A percentile compares a stretch with the other conserved stretches of the same genome.
phyloP scores from a whole-genome alignment of 2,888 invertebrate genomes.

The Melanostoma mellinum region DNA sequence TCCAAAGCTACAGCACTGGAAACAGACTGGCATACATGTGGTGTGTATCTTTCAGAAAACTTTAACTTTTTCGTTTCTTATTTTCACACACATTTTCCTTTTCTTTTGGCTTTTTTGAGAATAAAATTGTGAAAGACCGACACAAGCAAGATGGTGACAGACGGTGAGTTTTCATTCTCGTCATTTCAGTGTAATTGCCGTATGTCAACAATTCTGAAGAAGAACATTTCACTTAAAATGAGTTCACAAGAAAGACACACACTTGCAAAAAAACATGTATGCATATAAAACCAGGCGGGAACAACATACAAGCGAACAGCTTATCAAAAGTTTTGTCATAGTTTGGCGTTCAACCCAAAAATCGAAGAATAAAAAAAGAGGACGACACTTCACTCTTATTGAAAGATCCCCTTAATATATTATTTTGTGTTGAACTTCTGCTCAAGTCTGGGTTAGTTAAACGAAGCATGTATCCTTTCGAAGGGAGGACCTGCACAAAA shows the following conservation, averaged over 20 bases:
- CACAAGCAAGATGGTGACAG: conserved; percentile 22
- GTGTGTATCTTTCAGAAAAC: conserved; percentile 40
- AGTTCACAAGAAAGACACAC: conserved; percentile 48
- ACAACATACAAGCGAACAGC: not conserved
- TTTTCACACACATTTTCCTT: conserved; percentile 9
- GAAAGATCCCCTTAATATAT: not conserved
- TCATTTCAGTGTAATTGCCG: conserved; percentile 68
- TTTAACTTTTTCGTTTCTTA: conserved; percentile 29
- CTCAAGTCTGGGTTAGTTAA: conserved; percentile 59
- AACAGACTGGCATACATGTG: conserved; percentile 47
- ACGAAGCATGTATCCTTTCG: conserved; percentile 61
- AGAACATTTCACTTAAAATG: conserved; percentile 48
- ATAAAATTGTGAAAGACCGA: conserved; percentile 7
- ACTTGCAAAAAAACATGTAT: not conserved
- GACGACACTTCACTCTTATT: conserved; percentile 2
- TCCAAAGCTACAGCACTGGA: not conserved
- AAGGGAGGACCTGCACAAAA: conserved; percentile 28
- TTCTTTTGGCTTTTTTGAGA: conserved; percentile 16
- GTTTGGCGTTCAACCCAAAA: conserved; percentile 47
- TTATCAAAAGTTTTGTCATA: conserved; percentile 47
- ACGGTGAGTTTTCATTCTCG: conserved; percentile 54
- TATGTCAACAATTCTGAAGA: conserved; percentile 61
- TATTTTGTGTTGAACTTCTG: conserved; percentile 43
- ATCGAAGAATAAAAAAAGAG: conserved; percentile 32
- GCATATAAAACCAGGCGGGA: not conserved